phyloP scores from a whole-genome alignment of 2,888 invertebrate species.

The Melipona beecheii region DNA sequence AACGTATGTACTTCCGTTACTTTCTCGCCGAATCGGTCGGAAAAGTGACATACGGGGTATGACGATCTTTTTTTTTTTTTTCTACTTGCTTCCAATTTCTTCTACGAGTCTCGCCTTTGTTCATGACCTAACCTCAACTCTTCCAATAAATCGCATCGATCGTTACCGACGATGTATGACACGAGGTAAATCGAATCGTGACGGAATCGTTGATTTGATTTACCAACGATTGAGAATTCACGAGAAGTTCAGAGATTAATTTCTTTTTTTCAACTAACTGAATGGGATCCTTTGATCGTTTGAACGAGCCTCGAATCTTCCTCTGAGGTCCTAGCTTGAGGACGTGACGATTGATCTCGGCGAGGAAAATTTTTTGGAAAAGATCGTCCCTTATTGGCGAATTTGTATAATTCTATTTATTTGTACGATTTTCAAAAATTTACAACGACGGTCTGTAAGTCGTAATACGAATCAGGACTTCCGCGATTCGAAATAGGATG shows the following conservation, averaged over 20 bases:
- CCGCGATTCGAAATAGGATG: too few species aligned
- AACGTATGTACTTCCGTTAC: not conserved
- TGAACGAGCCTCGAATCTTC: conserved; percentile 59
- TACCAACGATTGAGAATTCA: conserved; percentile 30
- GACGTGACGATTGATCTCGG: not conserved
- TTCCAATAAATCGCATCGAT: conserved; percentile 34
- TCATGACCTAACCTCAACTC: conserved; percentile 69
- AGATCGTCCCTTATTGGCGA: too few species aligned
- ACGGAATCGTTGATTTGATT: conserved; percentile 42
- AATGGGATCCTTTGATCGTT: conserved; percentile 24
- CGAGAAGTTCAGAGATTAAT: conserved; percentile 25
- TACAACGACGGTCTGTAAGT: too few species aligned
- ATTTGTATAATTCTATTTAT: too few species aligned
- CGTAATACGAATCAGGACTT: too few species aligned
- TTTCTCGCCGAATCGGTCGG: conserved; percentile 21
- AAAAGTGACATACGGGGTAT: conserved; percentile 37
- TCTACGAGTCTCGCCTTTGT: conserved; percentile 74
- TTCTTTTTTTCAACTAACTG: not conserved
- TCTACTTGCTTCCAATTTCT: conserved; percentile 50
- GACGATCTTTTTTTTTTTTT: conserved; percentile 5
- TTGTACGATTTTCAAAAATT: too few species aligned
- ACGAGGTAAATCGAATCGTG: conserved; percentile 46
- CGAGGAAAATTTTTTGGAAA: not conserved
- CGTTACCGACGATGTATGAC: conserved; percentile 25
- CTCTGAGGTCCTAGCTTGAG: not conserved